Evolutionary conservation across 2,888 invertebrate species (phyloP).

Genomic region (Eupeodes latifasciatus): DNA sequence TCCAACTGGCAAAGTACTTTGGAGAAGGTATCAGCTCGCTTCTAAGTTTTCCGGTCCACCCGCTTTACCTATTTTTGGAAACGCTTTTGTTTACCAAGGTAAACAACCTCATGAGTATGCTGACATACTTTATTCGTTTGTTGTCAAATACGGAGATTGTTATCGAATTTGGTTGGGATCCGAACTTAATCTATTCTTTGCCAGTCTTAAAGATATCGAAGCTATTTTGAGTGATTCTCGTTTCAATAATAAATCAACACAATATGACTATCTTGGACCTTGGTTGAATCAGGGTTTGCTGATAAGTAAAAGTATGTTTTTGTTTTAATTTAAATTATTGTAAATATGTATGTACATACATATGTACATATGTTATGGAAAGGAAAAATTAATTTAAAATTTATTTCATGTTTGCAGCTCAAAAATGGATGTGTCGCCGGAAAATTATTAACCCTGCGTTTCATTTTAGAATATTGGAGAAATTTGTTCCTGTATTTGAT

Average conservation of each 20-base stretch:
- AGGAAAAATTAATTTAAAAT: conserved; percentile 56
- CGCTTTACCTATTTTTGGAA: conserved; percentile 84
- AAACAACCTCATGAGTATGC: conserved; percentile 31
- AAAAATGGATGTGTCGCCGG: conserved; percentile 87
- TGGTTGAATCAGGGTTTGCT: conserved; percentile 79
- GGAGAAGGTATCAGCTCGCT: conserved; percentile 28
- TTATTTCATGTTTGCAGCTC: conserved; percentile 15
- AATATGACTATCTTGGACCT: conserved; percentile 72
- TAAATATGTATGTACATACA: too few relatives aligned
- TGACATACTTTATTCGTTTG: conserved; percentile 34
- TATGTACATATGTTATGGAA: conserved; percentile 76
- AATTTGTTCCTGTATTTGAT: conserved; percentile 89
- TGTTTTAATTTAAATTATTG: conserved; percentile 77
- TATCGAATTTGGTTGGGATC: conserved; percentile 61
- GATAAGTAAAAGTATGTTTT: conserved; percentile 76
- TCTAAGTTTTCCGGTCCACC: conserved; percentile 80
- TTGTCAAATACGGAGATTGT: conserved; percentile 17
- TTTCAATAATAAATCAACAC: conserved; percentile 76
- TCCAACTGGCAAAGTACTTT: conserved; percentile 3
- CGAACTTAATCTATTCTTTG: conserved; percentile 77
- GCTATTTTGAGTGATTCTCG: conserved; percentile 68
- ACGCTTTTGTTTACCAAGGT: conserved; percentile 80
- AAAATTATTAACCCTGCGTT: conserved; percentile 90
- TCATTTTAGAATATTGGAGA: conserved; percentile 90
- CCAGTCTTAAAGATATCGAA: conserved; percentile 75